Conservation (phyloP, 1,140 invertebrate species). For the Asobara japonica region DNA sequence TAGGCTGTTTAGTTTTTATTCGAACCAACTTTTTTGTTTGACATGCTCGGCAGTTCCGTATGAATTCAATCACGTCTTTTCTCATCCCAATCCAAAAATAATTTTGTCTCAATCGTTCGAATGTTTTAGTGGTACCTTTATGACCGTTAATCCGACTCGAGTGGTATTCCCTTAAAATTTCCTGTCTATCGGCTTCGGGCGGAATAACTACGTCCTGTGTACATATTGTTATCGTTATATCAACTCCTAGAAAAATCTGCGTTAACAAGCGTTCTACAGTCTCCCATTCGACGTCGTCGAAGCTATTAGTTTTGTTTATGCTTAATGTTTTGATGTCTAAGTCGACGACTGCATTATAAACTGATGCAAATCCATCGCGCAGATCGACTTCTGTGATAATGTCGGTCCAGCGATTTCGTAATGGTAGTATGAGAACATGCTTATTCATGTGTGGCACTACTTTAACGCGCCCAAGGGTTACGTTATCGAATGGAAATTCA, state of each 20-base stretch:
- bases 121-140: constrained; percentile 25
- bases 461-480: not conserved
- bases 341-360: not conserved
- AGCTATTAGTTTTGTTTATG: constrained; percentile 12
- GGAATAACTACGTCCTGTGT: not conserved
- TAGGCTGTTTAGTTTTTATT: not conserved
- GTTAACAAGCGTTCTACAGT: not conserved
- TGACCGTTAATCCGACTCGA: not conserved
- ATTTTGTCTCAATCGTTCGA: constrained; percentile 2
- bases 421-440: not conserved
- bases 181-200: not conserved
- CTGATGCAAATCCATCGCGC: not conserved
- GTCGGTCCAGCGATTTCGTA: not conserved
- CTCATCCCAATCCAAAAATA: constrained; percentile 21
- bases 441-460: not conserved
- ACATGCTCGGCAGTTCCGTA: constrained; percentile 18
- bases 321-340: constrained; percentile 14
- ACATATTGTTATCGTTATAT: constrained; percentile 12
- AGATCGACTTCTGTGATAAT: not conserved
- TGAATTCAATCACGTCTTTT: not conserved
- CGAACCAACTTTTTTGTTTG: not conserved
- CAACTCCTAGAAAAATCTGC: not conserved
- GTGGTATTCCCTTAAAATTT: constrained; percentile 16
- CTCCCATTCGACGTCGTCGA: constrained; percentile 14
- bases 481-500: not conserved